Evolutionary conservation across 2,797 vertebrate species (phyloP).

Genomic region (Halcyon badia): DNA sequence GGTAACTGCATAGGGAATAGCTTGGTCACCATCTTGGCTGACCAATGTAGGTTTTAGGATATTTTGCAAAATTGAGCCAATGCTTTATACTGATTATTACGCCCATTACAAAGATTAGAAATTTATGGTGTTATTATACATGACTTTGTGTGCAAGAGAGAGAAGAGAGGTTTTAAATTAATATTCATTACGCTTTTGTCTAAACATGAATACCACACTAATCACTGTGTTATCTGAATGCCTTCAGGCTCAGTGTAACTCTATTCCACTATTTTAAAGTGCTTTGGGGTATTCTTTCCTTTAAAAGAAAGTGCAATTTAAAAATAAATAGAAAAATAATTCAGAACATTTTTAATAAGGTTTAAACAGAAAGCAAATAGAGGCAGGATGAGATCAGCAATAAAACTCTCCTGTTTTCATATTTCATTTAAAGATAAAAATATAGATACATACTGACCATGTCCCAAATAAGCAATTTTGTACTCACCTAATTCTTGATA

Average conservation of each 20-base stretch:
- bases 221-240: neutral
- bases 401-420: neutral
- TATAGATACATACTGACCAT: neutral
- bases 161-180: neutral
- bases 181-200: neutral
- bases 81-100: neutral
- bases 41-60: neutral
- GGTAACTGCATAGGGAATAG: neutral
- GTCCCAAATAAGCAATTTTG: slow-evolving; percentile 25
- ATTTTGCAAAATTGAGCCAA: neutral
- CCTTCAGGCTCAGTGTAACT: neutral
- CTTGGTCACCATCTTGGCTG: neutral
- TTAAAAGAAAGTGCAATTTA: neutral
- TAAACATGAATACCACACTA: neutral
- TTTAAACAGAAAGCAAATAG: slow-evolving; percentile 25
- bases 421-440: slow-evolving; percentile 22
- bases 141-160: neutral
- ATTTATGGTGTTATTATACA: neutral
- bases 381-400: neutral
- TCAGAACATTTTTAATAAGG: slow-evolving; percentile 25
- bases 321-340: slow-evolving; percentile 43
- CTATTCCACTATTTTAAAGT: neutral
- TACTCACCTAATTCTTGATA: slow-evolving; percentile 62
- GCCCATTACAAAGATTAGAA: neutral
- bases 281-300: neutral